Base-by-base conservation (phyloP, 2,888 invertebrate genomes). In the Nesidiocoris tenuis region DNA sequence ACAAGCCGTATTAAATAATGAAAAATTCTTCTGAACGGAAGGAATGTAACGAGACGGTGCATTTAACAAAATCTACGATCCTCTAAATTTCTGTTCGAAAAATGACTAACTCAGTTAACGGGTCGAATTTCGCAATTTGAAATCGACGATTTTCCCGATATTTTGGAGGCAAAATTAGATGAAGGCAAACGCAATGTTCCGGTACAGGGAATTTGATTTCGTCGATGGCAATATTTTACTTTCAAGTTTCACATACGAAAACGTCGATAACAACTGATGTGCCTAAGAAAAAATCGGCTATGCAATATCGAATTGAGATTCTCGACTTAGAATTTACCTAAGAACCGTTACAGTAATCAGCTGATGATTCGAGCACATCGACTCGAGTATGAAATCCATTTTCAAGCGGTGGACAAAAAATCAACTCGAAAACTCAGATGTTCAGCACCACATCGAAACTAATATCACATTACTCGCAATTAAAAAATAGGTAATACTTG, bases 391-490 rank as follows among this genome's bases (percentile, higher is more conserved):
- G 39, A 39, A 39, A 39, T 7, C 39, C 39, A 12, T 39, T 39
- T 3, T 39, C 39, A 39, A 39, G 39, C 39, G 39, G 12, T 7
- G 39, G 12, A 39, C 3, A 39, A 39, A 39, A 39, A 39, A 39
- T 12, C 39, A n/a, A 3, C 39, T 39, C 12, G 39, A 39, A 39
- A 3, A 7, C 39, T 3, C 39, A 39, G 39, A 39, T 39, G 12
- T 12, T 56, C 68, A 68, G 68, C 68, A 68, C 68, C 68, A 68
- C 68, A 68, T 68, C 54, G 22, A 68, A 7, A 68, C 68, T 68
- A 56, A 68, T 68, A 68, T 68, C 68, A 68, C 68, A 68, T 68
- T 68, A 68, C 68, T 68, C 57, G 22, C 39, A 68, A 68, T 7
- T 68, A 56, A 68, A 55, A 57, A 21, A 22, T 68, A 56, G 23